Percentiles rank a stretch among this genome's conserved stretches.
Conservation (phyloP, 2,113 vertebrate species). For the Urocynchramus pylzowi region DNA sequence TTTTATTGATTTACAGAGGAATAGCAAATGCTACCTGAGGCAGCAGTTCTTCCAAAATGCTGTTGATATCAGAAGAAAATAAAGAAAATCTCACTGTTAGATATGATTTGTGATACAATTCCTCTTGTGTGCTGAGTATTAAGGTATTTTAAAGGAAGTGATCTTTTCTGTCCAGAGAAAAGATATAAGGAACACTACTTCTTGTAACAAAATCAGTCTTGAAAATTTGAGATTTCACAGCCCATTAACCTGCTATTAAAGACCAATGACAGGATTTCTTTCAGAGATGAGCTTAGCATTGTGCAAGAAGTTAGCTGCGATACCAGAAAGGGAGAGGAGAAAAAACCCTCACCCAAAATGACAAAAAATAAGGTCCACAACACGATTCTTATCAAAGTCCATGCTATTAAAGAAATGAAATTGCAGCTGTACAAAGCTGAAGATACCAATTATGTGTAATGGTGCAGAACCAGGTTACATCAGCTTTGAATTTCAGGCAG, state of each 20-base stretch:
- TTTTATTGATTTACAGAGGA: constrained; percentile 59
- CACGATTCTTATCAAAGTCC: constrained; percentile 44
- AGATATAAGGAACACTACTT: constrained; percentile 14
- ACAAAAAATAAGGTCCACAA: not conserved
- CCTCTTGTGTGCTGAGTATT: not conserved
- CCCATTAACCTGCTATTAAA: constrained; percentile 71
- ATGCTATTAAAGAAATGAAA: constrained; percentile 62
- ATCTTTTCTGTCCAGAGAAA: not conserved
- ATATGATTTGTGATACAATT: constrained; percentile 33
- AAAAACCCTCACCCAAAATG: not conserved
- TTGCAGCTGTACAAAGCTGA: constrained; percentile 39
- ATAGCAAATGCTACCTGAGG: constrained; percentile 38
- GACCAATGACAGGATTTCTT: constrained; percentile 46
- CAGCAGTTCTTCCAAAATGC: constrained; percentile 41
- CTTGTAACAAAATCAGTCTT: constrained; percentile 55
- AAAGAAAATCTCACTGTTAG: constrained; percentile 31
- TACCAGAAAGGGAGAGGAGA: not conserved
- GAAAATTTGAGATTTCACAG: constrained; percentile 73
- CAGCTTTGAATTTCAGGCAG: constrained; percentile 48
- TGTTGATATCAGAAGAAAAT: constrained; percentile 39
- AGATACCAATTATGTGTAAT: constrained; percentile 59
- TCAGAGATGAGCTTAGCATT: constrained; percentile 43
- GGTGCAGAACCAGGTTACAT: constrained; percentile 59
- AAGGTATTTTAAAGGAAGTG: constrained; percentile 4
- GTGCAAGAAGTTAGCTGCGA: constrained; percentile 22